phyloP scores from a whole-genome alignment of 2,113 vertebrate genomes.

The Pelobates fuscus region DNA sequence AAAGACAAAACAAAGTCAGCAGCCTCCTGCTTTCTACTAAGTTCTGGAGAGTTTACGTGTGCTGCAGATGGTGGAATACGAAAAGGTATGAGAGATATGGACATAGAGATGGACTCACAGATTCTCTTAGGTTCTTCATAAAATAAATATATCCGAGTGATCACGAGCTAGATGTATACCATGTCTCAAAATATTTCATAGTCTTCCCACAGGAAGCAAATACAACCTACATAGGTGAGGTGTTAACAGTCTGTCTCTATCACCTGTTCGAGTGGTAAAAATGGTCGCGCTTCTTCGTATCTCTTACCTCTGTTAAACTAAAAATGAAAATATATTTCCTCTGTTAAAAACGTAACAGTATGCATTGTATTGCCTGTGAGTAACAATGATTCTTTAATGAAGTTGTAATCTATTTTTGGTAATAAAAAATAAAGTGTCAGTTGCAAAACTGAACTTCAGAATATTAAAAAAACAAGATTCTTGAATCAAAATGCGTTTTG shows the following conservation, averaged over 20 bases:
- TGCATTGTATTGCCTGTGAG: neutral
- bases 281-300: neutral
- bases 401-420: slow-evolving; percentile 4
- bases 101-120: slow-evolving; percentile 44
- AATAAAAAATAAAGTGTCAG: neutral
- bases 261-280: slow-evolving; percentile 30
- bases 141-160: slow-evolving; percentile 19
- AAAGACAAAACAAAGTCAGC: slow-evolving; percentile 86
- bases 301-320: slow-evolving; percentile 26
- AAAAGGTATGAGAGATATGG: slow-evolving; percentile 71
- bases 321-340: slow-evolving; percentile 25
- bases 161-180: slow-evolving; percentile 16
- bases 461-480: neutral
- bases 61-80: slow-evolving; percentile 74
- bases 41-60: slow-evolving; percentile 79
- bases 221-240: slow-evolving; percentile 32
- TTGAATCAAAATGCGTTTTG: neutral
- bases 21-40: slow-evolving; percentile 88
- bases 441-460: neutral
- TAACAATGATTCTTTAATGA: neutral
- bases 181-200: slow-evolving; percentile 27
- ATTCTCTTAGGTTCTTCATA: slow-evolving; percentile 38
- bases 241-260: slow-evolving; percentile 29
- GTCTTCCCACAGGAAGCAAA: slow-evolving; percentile 40
- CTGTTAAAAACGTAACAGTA: slow-evolving; percentile 22